Percentiles rank a stretch among this genome's conserved stretches.
Evolutionary conservation across 2,888 invertebrate species (phyloP).

Genomic region (Troides aeacus): DNA sequence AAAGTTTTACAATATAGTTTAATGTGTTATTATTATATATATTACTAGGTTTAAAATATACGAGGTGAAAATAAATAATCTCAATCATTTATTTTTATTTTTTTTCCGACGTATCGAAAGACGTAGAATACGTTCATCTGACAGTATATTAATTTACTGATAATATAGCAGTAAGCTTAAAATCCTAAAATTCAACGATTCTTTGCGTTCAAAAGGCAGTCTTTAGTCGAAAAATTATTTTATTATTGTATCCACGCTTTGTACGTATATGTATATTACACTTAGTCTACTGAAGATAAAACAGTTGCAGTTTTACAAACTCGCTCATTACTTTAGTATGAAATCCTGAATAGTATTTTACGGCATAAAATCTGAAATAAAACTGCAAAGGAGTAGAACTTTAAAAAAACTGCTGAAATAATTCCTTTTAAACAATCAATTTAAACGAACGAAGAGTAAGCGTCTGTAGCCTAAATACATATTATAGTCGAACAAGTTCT

Average conservation of each 20-base stretch:
- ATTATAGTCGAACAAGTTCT: conserved; percentile 11
- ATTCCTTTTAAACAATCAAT: neutral
- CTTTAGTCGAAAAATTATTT: no score
- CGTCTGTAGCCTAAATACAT: neutral
- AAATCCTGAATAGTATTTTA: neutral
- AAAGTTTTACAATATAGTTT: neutral
- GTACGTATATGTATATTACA: no score
- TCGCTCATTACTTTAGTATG: no score
- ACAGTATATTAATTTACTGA: no score
- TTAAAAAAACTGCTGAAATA: neutral
- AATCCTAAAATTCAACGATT: no score
- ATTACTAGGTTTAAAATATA: conserved; percentile 13
- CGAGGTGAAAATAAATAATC: conserved; percentile 2
- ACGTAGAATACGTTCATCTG: no score
- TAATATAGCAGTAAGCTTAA: no score
- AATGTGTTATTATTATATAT: conserved; percentile 4
- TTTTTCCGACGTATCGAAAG: neutral
- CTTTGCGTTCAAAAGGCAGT: no score
- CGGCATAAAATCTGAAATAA: neutral
- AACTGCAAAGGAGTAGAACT: neutral
- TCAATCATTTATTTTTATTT: neutral
- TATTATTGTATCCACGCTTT: no score
- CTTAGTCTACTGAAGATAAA: no score
- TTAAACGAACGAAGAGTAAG: neutral
- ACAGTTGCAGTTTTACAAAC: no score